Base-by-base conservation (phyloP, 2,888 invertebrate species). In the Tenthredo livida region DNA sequence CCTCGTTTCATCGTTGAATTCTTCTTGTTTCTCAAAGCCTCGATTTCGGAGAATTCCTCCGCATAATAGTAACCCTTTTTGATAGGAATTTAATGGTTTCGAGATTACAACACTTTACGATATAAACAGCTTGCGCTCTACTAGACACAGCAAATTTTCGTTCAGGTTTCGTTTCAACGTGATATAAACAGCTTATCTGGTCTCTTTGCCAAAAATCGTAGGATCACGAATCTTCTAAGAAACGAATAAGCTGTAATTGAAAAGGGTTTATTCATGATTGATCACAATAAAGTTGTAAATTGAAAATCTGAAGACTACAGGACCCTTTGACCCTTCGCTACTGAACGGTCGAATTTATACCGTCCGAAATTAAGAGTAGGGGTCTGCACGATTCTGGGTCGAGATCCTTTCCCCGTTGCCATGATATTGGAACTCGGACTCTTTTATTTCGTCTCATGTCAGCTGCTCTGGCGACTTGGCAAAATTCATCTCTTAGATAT, bases 1-100 rank as follows among this genome's bases (percentile, higher is more conserved):
- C 40, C 40, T 40, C 21, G 58, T 80, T 80, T 40, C 80, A 77
- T 77, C 58, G 80, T 80, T 61, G 80, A 61, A 9, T 80, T 61
- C 80, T 58, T 80, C 61, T 37, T 40, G 40, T 58, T 61, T 61
- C 61, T 58, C 80, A 80, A 40, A 61, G 37, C 40, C 25, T 21
- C 25, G 61, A 40, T 61, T 61, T 37, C 78, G 40, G 54, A 80
- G 80, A 25, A 80, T 80, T 61, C 15, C 61, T 54, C 5, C 7
- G 54, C 1, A 61, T 58, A 33, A 33, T 61, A 5, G 37, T 40
- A 80, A 58, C 80, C 61, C 61, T 61, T 80, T 80, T 2, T 40
- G n/a, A 61, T 40, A 33, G 10, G 29, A 54, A 78, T 58, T 78
- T 15, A 2, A 54, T 54, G 58, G 58, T 78, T 78, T 80, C 9